Base-by-base conservation (phyloP, 2,797 vertebrate genomes). In the Stomatorhinus walkeri region DNA sequence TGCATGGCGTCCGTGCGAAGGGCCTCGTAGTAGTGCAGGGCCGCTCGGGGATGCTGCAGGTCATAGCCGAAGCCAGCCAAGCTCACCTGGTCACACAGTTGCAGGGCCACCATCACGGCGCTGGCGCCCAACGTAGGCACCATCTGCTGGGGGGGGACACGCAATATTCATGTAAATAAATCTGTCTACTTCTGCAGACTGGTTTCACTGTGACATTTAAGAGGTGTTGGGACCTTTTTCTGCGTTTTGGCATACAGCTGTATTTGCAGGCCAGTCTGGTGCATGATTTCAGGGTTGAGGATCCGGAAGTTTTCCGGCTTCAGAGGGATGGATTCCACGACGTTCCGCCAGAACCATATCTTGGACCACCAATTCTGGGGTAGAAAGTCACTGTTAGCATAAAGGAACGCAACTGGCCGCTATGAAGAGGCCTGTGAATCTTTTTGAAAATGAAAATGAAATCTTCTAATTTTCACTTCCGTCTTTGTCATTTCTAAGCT, bases 311-410 rank as follows among this genome's bases (percentile, higher is more conserved):
- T 94, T 85, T 94, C 93, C 49, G 95, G 92, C 48, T 88, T 93
- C 90, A 96, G 92, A 16, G 96, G 96, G 90, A 97, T 95, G 22
- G 95, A 89, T 14, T 96, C 95, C 84, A 96, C 94, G 89, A 97
- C 95, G 3, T 95, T 92, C 89, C 92, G 95, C 96, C 96, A 97
- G 93, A 97, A 97, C 96, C 96, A 96, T 88, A 96, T 87, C 93
- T 96, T 97, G 84, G 96, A 95, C 96, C 95, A 96, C 92, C 96
- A 95, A 90, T 93, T 94, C 96, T 97, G 40, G 52, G 88, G 28
- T 10, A 46, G 68, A 76, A 64, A 51, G 64, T 12, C 36, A 22
- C 6, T 64, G 7, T 51, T 76, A 88, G 64, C 46, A 22, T 36
- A 32, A 76, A 51, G 24, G 46, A 72, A 19, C 43, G 49, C 59